Conservation (phyloP, 1,140 invertebrate species). For the Drosophila persimilis region DNA sequence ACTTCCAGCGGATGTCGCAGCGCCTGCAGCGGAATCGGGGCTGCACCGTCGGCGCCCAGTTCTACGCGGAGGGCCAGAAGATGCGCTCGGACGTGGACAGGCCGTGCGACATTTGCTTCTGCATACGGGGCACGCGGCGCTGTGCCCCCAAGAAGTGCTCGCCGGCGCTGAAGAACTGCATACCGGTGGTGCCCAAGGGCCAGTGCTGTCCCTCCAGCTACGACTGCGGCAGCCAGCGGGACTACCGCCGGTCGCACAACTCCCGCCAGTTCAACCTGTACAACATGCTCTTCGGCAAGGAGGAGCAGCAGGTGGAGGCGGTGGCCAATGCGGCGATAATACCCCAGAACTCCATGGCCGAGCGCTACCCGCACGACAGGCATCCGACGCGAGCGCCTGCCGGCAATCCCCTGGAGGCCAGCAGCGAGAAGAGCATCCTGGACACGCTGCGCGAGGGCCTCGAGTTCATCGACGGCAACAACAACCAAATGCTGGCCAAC, state of each 20-base stretch:
- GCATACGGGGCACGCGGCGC: constrained; percentile 88
- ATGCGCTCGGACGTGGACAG: constrained; percentile 86
- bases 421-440: constrained; percentile 77
- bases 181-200: constrained; percentile 88
- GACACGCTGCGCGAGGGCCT: constrained; percentile 77
- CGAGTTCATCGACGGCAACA: constrained; percentile 79
- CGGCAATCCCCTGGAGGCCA: constrained; percentile 38
- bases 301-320: constrained; percentile 53
- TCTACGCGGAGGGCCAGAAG: constrained; percentile 89
- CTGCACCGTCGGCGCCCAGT: constrained; percentile 86
- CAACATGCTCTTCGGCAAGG: constrained; percentile 77
- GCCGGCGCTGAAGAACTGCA: constrained; percentile 89
- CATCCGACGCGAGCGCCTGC: constrained; percentile 54
- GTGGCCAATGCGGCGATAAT: constrained; percentile 23
- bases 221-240: constrained; percentile 87
- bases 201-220: constrained; percentile 94
- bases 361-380: constrained; percentile 69
- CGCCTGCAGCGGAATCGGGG: constrained; percentile 81
- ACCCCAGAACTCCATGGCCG: constrained; percentile 53
- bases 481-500: constrained; percentile 71
- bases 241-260: constrained; percentile 59
- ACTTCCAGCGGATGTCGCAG: constrained; percentile 76
- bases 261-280: constrained; percentile 81
- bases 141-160: constrained; percentile 91
- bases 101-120: constrained; percentile 92